These are phyloP conservation scores for Liolophura sinensis DNA, from an alignment of 1,140 invertebrate genomes.

Conservation along the genomic window DNA sequence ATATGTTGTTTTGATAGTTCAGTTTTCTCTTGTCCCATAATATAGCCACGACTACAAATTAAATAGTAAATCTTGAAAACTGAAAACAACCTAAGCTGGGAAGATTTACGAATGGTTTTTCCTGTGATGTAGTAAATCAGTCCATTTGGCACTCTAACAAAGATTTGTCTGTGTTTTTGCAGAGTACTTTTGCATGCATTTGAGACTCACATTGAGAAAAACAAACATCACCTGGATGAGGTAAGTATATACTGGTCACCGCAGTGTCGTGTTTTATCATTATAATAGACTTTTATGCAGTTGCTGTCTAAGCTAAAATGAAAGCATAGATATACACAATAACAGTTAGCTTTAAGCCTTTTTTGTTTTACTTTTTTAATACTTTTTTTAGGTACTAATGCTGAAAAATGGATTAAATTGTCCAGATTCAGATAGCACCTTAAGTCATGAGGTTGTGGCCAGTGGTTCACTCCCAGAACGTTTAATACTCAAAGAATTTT, in stretches of 20 bases:
- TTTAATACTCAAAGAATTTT: no score
- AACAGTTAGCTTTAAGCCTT: neutral
- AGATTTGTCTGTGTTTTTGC: conserved; percentile 14
- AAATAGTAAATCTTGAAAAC: no score
- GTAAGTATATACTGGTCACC: conserved; percentile 15
- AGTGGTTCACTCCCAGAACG: no score
- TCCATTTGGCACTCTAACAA: neutral
- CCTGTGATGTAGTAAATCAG: neutral
- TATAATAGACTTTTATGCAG: neutral
- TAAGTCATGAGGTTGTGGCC: no score
- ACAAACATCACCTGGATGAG: conserved; percentile 37
- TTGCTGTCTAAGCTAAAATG: neutral
- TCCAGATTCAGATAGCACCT: no score
- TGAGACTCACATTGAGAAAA: conserved; percentile 43
- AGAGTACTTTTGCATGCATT: conserved; percentile 47
- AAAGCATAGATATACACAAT: neutral
- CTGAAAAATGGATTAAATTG: no score
- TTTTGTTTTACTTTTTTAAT: neutral
- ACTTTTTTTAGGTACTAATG: no score
- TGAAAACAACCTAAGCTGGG: no score
- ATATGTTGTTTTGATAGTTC: no score
- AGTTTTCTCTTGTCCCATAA: no score
- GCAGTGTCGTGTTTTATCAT: neutral
- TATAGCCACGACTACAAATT: no score
- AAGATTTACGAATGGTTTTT: no score